phyloP scores from a whole-genome alignment of 2,797 vertebrate genomes.

The Rhinatrema bivittatum region DNA sequence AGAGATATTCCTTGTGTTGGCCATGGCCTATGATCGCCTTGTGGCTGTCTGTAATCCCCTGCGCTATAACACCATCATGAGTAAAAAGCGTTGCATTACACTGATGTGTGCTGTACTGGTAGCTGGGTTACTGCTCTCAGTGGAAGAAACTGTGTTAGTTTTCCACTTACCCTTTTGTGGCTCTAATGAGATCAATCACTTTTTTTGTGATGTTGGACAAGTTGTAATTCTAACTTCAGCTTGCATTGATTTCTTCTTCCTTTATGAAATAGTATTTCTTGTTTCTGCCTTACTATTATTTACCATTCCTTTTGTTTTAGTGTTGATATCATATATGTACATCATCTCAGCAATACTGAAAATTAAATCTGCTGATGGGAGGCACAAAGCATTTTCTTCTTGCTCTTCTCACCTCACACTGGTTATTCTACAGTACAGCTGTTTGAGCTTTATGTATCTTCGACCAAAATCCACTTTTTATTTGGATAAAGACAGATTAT shows the following conservation, averaged over 20 bases:
- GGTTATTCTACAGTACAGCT: conserved; percentile 4
- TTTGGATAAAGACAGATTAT: conserved; percentile 1
- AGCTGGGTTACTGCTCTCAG: neutral
- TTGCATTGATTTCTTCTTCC: neutral
- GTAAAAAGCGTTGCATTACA: neutral
- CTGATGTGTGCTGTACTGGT: neutral
- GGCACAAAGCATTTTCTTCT: neutral
- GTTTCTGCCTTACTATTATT: neutral
- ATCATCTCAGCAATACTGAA: conserved; percentile 1
- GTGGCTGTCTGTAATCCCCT: conserved; percentile 13
- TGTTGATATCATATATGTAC: neutral
- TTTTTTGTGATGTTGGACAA: neutral
- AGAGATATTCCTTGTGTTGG: conserved; percentile 13
- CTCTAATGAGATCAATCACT: neutral
- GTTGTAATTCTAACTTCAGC: neutral
- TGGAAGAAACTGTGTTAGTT: neutral
- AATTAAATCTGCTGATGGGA: neutral
- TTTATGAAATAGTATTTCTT: neutral
- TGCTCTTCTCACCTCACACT: conserved; percentile 4
- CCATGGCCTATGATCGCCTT: conserved; percentile 19
- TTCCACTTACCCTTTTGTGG: neutral
- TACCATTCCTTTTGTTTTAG: neutral
- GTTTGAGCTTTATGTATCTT: conserved; percentile 3
- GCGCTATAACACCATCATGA: neutral
- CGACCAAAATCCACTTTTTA: neutral